These are phyloP conservation scores for Nephotettix cincticeps DNA, from an alignment of 1,140 invertebrate species.

Conservation along the genomic window DNA sequence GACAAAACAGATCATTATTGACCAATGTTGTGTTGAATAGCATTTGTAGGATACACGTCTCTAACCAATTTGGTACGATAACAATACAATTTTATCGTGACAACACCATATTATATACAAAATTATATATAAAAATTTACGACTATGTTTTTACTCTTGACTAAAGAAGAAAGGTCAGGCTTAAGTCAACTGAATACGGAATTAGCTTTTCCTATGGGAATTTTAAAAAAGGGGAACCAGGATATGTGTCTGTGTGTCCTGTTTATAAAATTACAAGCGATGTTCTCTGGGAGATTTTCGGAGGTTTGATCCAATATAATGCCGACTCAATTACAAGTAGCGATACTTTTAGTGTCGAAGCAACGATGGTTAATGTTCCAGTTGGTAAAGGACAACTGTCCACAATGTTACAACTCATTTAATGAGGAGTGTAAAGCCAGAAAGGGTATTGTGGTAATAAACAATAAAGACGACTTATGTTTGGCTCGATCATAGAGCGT, in stretches of 20 bases:
- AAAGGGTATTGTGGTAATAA: conserved; percentile 10
- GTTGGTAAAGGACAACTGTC: neutral
- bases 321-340: neutral
- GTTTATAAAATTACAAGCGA: neutral
- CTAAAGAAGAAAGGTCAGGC: no score
- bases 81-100: no score
- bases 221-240: neutral
- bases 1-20: no score
- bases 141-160: no score
- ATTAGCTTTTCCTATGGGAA: no score
- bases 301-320: neutral
- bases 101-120: no score
- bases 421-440: neutral
- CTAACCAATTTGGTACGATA: no score
- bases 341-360: conserved; percentile 6
- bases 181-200: no score
- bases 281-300: neutral
- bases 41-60: no score
- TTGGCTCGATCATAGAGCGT: no score
- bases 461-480: conserved; percentile 17
- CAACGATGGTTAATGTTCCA: neutral
- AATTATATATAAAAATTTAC: no score
- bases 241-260: neutral
- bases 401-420: neutral
- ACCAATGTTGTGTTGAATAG: no score